Base-by-base conservation (phyloP, 1,140 invertebrate genomes). In the Solen grandis region DNA sequence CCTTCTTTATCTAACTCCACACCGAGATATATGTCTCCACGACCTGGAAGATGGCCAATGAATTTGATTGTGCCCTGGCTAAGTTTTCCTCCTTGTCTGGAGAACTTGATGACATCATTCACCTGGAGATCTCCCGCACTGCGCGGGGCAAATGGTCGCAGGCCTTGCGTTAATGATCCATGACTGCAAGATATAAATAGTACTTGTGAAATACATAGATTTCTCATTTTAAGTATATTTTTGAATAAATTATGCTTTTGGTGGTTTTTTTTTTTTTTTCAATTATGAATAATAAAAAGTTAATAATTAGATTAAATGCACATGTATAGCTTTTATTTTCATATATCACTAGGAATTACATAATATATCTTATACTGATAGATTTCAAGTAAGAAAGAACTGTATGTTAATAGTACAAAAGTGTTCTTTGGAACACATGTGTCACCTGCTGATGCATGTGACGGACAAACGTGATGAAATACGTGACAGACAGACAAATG, bases 1-100 rank as follows among this genome's bases (percentile, higher is more conserved):
- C 90, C 90, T 88, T 92, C 90, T 84, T 89, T 88, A 66, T 92
- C 89, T 4, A 92, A 82, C 77, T 92, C 91, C n/a, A 92, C 84
- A 5, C 92, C 92, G 8, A 92, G 84, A 82, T 91, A 92, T 31
- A 85, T 86, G 69, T 92, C 92, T 66, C 85, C 88, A 29, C 89
- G 84, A 5, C 89, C 89, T 31, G 91, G 91, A 10, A 92, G 85
- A 73, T 90, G 91, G 5, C 92, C 92, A 22, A 92, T 87, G 82
- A 87, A 92, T 70, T 90, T 91, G 5, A 92, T 89, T 16, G 81
- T 70, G 4, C 92, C 92, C 70, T 90, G 88, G 63, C 88, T 89
- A 1, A 92, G 88, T 78, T 91, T 91, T 10, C 92, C 91, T n/a
- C 89, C 90, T 62, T 88, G 87, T 36, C 90, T 80, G 8, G 90